Evolutionary conservation across 2,113 vertebrate genomes (phyloP).

Genomic region (Merops nubicus): DNA sequence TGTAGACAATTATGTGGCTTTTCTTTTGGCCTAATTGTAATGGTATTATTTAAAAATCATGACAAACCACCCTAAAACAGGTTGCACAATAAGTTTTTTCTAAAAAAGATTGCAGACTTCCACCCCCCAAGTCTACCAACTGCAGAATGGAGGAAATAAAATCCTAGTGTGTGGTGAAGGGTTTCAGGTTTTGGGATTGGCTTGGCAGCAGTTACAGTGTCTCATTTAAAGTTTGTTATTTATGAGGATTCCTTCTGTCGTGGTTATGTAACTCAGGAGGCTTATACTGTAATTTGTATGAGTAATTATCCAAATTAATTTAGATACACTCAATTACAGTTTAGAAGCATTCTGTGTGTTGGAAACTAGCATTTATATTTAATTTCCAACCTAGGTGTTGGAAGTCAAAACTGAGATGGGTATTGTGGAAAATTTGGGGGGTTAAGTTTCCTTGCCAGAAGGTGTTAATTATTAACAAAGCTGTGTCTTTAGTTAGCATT

Average conservation of each 20-base stretch:
- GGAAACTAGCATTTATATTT: not conserved
- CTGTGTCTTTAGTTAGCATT: rapidly evolving
- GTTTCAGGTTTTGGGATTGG: not conserved
- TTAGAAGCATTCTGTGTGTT: not conserved
- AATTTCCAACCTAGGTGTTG: not conserved
- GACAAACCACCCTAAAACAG: not conserved
- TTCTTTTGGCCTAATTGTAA: not conserved
- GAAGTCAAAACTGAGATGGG: not conserved
- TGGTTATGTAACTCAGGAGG: not conserved
- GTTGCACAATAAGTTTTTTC: not conserved
- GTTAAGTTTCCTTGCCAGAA: not conserved
- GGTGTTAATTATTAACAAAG: not conserved
- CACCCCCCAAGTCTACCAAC: no score
- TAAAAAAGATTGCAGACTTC: not conserved
- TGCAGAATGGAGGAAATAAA: not conserved
- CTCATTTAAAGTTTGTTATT: not conserved
- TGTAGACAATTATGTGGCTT: not conserved
- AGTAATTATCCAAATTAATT: not conserved
- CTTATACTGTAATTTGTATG: not conserved
- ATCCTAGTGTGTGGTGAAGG: not conserved
- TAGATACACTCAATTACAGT: not conserved
- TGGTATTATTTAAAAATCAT: not conserved
- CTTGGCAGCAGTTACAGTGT: not conserved
- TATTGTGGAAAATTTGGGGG: not conserved
- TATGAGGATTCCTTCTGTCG: not conserved